A percentile compares a stretch with the other conserved stretches of the same genome.
These are phyloP conservation scores for Luperina testacea DNA, from an alignment of 2,888 invertebrate genomes.

Conservation along the genomic window DNA sequence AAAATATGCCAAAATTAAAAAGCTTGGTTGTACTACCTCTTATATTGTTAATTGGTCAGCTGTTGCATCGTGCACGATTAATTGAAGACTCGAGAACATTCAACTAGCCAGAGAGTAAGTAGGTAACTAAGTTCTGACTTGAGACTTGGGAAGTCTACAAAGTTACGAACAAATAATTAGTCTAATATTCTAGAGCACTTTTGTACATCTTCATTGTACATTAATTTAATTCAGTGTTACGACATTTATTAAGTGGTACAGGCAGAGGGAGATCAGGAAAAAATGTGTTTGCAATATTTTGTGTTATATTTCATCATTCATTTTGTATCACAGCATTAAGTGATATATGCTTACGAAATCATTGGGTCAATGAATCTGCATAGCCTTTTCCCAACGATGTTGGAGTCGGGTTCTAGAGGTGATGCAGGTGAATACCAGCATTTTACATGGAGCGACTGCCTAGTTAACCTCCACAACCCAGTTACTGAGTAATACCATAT, in stretches of 20 bases:
- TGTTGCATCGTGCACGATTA: neutral
- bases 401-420: too few species aligned
- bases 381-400: too few species aligned
- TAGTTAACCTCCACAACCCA: neutral
- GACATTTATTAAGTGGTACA: neutral
- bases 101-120: neutral
- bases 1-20: neutral
- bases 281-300: neutral
- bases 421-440: too few species aligned
- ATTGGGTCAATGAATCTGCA: neutral
- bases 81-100: conserved; percentile 12
- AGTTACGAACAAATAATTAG: conserved; percentile 23
- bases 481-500: neutral
- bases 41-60: conserved; percentile 3
- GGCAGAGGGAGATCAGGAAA: neutral
- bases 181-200: conserved; percentile 32
- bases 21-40: neutral
- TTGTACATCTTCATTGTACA: conserved; percentile 14
- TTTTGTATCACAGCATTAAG: too few species aligned
- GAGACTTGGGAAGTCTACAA: conserved; percentile 27
- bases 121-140: neutral
- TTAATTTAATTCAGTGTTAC: conserved; percentile 19
- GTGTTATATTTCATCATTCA: neutral
- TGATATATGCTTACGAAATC: neutral
- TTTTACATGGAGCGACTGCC: too few species aligned